A percentile compares a stretch with the other conserved stretches of the same genome.
Conservation (phyloP, 2,113 vertebrate genomes). For the Apodemus speciosus region DNA sequence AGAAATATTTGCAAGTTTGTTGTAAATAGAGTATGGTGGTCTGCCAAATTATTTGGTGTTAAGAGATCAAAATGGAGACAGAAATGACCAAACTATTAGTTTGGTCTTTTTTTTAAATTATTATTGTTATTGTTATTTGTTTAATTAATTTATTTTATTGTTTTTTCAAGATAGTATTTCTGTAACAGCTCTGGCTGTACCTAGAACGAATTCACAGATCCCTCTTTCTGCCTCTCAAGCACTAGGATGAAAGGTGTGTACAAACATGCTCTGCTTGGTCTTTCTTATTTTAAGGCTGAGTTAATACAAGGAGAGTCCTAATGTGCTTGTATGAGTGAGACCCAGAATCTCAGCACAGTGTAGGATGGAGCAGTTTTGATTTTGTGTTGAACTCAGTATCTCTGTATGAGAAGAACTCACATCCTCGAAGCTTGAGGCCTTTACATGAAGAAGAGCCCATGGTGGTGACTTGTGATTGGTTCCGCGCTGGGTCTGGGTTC, state of each 20-base stretch:
- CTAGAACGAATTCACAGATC: too few relatives aligned
- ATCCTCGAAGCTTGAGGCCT: neutral
- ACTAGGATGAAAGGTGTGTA: too few relatives aligned
- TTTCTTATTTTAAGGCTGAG: slow-evolving; percentile 47
- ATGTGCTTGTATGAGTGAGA: slow-evolving; percentile 37
- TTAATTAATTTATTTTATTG: too few relatives aligned
- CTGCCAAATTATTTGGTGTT: neutral
- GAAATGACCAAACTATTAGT: slow-evolving; percentile 21
- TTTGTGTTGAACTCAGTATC: slow-evolving; percentile 36
- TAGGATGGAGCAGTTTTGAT: neutral
- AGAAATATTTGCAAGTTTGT: slow-evolving; percentile 18
- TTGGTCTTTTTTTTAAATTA: neutral
- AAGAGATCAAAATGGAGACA: neutral
- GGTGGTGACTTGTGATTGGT: neutral
- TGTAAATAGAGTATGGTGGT: neutral
- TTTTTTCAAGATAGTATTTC: too few relatives aligned
- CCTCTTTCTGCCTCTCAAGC: too few relatives aligned
- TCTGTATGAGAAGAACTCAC: neutral
- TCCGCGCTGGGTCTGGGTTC: neutral
- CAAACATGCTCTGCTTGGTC: too few relatives aligned
- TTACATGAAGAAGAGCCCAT: neutral
- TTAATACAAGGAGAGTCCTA: slow-evolving; percentile 12
- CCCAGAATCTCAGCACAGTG: neutral
- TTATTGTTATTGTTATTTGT: too few relatives aligned
- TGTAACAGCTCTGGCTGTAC: too few relatives aligned